Conservation (phyloP, 2,113 vertebrate genomes). For the Neoarius graeffei region DNA sequence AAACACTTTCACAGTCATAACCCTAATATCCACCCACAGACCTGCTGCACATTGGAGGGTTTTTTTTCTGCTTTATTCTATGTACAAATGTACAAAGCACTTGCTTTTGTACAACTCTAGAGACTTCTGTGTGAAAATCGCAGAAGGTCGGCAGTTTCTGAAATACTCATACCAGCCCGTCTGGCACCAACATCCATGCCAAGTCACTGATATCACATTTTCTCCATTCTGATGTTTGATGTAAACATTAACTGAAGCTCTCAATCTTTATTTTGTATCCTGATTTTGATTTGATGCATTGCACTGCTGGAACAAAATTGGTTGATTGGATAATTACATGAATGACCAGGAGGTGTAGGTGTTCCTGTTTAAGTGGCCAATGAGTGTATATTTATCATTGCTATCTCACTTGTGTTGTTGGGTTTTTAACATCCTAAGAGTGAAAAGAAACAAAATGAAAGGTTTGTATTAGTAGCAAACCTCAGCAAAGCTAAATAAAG, state of each 20-base stretch:
- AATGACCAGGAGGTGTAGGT: neutral
- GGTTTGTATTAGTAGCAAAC: neutral
- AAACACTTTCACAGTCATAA: too few relatives aligned
- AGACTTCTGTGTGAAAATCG: neutral
- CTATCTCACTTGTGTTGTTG: neutral
- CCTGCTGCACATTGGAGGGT: neutral
- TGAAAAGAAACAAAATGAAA: neutral
- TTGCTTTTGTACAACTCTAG: neutral
- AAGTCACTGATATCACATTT: neutral
- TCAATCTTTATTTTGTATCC: neutral
- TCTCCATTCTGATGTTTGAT: neutral
- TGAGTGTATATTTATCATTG: neutral
- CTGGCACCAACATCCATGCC: neutral
- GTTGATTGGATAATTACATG: neutral
- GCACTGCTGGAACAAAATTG: neutral
- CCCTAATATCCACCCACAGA: neutral
- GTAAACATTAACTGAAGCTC: neutral
- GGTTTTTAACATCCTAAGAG: neutral
- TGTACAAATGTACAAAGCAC: neutral
- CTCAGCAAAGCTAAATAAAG: neutral
- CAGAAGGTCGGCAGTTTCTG: neutral
- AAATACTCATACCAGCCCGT: neutral
- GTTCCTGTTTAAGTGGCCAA: neutral
- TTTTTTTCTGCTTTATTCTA: neutral
- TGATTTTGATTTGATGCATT: neutral